Evolutionary conservation across 2,113 vertebrate genomes (phyloP).

Genomic region (Burhinus oedicnemus): DNA sequence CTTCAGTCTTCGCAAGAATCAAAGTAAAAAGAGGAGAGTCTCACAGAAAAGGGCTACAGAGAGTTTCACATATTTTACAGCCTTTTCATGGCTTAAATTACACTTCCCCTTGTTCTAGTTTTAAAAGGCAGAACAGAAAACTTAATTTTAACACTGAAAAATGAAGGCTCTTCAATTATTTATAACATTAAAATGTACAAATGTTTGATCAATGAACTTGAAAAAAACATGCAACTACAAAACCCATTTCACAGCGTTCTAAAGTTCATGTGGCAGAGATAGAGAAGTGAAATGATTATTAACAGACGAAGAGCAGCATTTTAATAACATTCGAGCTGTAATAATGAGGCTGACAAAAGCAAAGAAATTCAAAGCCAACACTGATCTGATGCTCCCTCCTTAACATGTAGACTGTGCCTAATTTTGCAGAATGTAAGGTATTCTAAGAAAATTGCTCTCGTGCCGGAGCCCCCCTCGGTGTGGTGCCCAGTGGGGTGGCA

Average conservation of each 20-base stretch:
- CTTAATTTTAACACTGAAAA: constrained; percentile 73
- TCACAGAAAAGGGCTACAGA: constrained; percentile 63
- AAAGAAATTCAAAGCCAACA: constrained; percentile 56
- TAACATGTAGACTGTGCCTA: constrained; percentile 26
- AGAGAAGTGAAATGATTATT: constrained; percentile 71
- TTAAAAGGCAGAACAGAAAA: constrained; percentile 75
- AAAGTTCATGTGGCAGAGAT: constrained; percentile 72
- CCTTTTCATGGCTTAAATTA: constrained; percentile 72
- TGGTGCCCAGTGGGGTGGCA: constrained; percentile 39
- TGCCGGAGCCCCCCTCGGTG: background rate
- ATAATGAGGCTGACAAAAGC: constrained; percentile 75
- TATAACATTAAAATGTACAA: constrained; percentile 78
- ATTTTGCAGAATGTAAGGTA: constrained; percentile 29
- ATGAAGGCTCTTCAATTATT: constrained; percentile 76
- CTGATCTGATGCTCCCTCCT: constrained; percentile 43
- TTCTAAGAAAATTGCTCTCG: background rate
- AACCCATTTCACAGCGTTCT: constrained; percentile 69
- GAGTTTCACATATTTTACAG: constrained; percentile 63
- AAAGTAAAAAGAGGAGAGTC: constrained; percentile 54
- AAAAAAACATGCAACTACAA: constrained; percentile 71
- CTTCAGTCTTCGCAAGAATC: constrained; percentile 65
- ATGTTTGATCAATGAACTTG: constrained; percentile 78
- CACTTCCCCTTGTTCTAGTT: constrained; percentile 69
- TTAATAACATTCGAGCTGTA: constrained; percentile 69
- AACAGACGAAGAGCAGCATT: constrained; percentile 71